Evolutionary conservation across 1,140 invertebrate genomes (phyloP).

Genomic region (Aricia agestis): DNA sequence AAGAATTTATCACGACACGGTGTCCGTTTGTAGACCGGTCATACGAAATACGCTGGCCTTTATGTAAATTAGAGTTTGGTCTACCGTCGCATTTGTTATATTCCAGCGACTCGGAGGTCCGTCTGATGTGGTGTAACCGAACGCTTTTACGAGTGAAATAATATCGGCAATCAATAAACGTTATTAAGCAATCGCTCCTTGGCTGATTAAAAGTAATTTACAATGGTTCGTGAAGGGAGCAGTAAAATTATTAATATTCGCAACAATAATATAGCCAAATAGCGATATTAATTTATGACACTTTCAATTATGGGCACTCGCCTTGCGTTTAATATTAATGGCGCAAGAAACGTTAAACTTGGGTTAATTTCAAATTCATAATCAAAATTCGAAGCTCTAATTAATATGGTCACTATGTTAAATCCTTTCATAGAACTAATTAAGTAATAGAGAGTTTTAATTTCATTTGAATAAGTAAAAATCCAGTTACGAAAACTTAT

Average conservation of each 20-base stretch:
- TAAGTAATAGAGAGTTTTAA: not conserved
- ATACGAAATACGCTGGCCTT: slow-evolving; percentile 29
- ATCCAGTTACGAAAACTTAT: not conserved
- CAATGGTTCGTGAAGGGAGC: no score
- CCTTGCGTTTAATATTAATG: not conserved
- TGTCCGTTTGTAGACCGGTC: slow-evolving; percentile 40
- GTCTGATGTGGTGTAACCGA: not conserved
- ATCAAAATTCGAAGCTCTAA: not conserved
- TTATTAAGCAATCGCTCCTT: not conserved
- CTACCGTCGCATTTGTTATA: slow-evolving; percentile 12
- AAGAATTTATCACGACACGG: slow-evolving; percentile 46
- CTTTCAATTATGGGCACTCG: not conserved
- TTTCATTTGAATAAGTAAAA: slow-evolving; percentile 10
- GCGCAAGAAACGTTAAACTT: not conserved
- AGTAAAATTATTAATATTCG: no score
- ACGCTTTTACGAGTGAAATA: not conserved
- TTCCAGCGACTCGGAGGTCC: not conserved
- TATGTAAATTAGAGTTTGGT: slow-evolving; percentile 30
- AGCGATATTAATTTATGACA: no score
- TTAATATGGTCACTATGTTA: not conserved
- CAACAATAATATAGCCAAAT: no score
- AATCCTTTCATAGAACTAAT: not conserved
- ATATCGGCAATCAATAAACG: not conserved
- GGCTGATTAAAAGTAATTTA: not conserved
- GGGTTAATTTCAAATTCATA: not conserved